phyloP scores from a whole-genome alignment of 2,113 vertebrate species.

The Riparia riparia region DNA sequence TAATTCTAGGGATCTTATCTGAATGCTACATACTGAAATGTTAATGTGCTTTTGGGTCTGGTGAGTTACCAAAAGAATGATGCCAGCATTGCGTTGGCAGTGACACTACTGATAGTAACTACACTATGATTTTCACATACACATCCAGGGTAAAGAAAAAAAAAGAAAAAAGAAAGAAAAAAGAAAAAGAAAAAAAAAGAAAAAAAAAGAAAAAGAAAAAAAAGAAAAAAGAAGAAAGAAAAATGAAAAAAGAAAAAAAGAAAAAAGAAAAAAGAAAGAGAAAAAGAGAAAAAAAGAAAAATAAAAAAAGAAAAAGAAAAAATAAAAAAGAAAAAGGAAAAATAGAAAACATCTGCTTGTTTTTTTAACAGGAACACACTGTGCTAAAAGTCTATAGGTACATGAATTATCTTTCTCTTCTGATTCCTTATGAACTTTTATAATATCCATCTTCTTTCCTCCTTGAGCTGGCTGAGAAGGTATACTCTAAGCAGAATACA shows the following conservation, averaged over 20 bases:
- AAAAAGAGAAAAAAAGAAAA: too few relatives aligned
- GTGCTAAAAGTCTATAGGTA: background rate
- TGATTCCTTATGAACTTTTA: background rate
- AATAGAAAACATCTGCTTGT: background rate
- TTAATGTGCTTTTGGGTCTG: constrained; percentile 20
- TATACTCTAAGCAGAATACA: background rate
- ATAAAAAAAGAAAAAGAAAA: too few relatives aligned
- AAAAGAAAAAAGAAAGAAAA: too few relatives aligned
- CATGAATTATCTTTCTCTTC: constrained; percentile 16
- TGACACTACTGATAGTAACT: background rate
- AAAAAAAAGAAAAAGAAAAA: too few relatives aligned
- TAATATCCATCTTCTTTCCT: constrained; percentile 7
- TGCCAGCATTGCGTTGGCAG: background rate
- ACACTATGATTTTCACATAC: background rate
- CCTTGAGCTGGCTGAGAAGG: background rate
- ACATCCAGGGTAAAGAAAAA: background rate
- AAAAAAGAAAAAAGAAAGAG: too few relatives aligned
- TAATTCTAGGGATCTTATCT: constrained; percentile 5
- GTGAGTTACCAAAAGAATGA: constrained; percentile 25
- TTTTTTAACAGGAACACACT: constrained; percentile 7
- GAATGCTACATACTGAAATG: background rate
- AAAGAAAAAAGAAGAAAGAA: too few relatives aligned
- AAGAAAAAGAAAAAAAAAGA: too few relatives aligned
- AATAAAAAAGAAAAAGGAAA: background rate
- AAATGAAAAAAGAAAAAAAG: background rate